phyloP scores from a whole-genome alignment of 2,113 vertebrate species.

The Pangasianodon hypophthalmus region DNA sequence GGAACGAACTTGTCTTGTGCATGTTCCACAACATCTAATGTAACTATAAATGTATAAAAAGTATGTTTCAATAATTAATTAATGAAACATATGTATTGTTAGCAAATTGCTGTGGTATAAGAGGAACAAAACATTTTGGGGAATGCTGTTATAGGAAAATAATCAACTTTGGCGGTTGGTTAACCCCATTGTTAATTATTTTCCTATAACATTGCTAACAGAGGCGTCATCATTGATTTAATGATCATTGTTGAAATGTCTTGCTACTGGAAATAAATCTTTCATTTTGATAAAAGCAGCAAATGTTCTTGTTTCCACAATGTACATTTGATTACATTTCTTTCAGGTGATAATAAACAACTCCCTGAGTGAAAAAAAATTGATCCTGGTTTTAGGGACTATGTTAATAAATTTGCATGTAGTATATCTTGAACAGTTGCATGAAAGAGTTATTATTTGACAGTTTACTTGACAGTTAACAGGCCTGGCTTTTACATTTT shows the following conservation, averaged over 20 bases:
- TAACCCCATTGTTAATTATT: background rate
- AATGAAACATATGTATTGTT: background rate
- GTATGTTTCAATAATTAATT: background rate
- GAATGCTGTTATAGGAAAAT: background rate
- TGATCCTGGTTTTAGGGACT: background rate
- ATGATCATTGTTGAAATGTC: background rate
- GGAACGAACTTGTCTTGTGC: background rate
- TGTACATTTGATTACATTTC: background rate
- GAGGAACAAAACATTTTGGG: background rate
- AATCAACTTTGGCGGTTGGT: background rate
- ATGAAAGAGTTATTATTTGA: background rate
- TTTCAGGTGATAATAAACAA: background rate
- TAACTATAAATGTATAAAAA: background rate
- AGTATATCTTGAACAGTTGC: background rate
- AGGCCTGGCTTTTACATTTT: background rate
- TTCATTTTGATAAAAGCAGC: background rate
- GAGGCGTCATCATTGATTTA: background rate
- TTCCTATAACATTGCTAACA: background rate
- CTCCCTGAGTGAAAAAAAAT: background rate
- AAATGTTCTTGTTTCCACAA: background rate
- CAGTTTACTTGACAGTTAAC: background rate
- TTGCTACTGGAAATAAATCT: background rate
- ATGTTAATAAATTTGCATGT: background rate
- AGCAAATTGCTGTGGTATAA: conserved; percentile 9
- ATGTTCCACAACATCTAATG: background rate